phyloP scores from a whole-genome alignment of 2,113 vertebrate species.

The Myanophis thanlyinensis region DNA sequence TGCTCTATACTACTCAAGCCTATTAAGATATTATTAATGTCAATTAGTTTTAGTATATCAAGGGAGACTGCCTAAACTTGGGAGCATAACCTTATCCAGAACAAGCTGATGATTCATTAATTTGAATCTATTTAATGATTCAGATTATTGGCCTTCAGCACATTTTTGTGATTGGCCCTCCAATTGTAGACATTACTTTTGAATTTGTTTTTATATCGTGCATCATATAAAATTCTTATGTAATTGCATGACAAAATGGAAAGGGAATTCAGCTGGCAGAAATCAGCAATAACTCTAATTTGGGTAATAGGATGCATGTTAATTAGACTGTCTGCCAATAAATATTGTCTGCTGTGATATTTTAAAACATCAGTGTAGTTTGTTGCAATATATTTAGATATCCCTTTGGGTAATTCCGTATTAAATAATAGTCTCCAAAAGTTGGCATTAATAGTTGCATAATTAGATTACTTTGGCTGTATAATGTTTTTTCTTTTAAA shows the following conservation, averaged over 20 bases:
- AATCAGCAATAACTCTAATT: slow-evolving; percentile 14
- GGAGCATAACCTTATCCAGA: not conserved
- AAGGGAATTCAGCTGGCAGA: not conserved
- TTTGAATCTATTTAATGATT: not conserved
- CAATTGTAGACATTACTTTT: not conserved
- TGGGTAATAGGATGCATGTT: not conserved
- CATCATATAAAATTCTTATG: not conserved
- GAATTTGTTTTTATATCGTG: not conserved
- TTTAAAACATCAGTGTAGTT: not conserved
- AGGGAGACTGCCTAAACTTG: not conserved
- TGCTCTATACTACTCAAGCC: not conserved
- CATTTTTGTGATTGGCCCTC: not conserved
- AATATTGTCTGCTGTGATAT: not conserved
- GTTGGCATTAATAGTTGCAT: not conserved
- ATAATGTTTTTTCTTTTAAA: not conserved
- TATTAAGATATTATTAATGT: not conserved
- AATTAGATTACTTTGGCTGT: not conserved
- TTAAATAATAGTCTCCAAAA: not conserved
- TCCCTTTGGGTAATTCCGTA: not conserved
- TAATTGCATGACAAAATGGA: not conserved
- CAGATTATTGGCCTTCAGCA: not conserved
- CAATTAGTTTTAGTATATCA: not conserved
- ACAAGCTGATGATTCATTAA: not conserved
- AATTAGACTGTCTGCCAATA: not conserved
- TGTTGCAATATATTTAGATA: not conserved